Percentiles rank a stretch among this genome's conserved stretches.
Evolutionary conservation across 2,113 vertebrate species (phyloP).

Genomic region (Lepus europaeus): DNA sequence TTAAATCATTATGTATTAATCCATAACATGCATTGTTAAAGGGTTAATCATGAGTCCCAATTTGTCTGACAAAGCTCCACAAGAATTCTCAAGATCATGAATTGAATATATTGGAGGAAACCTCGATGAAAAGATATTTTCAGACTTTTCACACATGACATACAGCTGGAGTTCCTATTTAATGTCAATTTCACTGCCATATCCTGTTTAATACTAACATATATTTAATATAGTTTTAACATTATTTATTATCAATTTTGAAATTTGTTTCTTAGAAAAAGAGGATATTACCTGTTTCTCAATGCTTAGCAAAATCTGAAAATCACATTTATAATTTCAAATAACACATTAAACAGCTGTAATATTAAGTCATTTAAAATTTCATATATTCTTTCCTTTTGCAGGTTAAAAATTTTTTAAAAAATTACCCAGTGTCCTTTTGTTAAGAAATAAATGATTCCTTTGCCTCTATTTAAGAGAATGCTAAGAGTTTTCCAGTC

Average conservation of each 20-base stretch:
- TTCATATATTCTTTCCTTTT: background rate
- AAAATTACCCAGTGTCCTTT: background rate
- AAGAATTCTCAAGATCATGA: background rate
- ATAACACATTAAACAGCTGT: background rate
- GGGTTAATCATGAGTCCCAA: background rate
- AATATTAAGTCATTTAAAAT: background rate
- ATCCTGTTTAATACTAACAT: background rate
- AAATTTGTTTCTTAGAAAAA: background rate
- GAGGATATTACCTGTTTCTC: background rate
- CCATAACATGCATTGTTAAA: background rate
- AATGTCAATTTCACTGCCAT: background rate
- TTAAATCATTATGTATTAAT: background rate
- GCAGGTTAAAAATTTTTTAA: background rate
- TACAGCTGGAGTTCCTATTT: background rate
- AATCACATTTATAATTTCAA: background rate
- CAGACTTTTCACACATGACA: fast-evolving
- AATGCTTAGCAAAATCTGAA: background rate
- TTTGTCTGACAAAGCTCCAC: background rate
- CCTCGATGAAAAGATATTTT: background rate
- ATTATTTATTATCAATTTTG: background rate
- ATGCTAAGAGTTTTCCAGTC: background rate
- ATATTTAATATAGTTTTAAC: background rate
- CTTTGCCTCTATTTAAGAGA: background rate
- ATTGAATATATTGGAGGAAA: background rate
- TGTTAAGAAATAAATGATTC: background rate